phyloP scores from a whole-genome alignment of 2,113 vertebrate genomes.

The Choloepus hoffmanni region DNA sequence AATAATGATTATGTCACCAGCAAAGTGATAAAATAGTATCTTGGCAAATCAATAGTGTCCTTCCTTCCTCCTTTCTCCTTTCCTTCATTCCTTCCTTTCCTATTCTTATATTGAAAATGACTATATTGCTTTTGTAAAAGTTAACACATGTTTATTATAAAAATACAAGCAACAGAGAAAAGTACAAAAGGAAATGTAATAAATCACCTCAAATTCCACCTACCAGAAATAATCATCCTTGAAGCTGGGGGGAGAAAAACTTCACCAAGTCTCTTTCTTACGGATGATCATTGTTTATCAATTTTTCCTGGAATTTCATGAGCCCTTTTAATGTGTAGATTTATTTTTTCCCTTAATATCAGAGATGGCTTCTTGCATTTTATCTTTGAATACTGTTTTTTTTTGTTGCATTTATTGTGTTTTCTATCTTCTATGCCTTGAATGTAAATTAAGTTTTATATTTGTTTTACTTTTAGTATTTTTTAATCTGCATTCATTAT shows the following conservation, averaged over 20 bases:
- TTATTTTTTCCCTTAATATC: not conserved
- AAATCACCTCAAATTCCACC: not conserved
- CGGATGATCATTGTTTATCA: not conserved
- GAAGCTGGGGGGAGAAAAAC: not conserved
- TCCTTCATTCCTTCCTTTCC: not conserved
- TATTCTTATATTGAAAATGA: not conserved
- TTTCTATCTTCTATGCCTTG: constrained; percentile 4
- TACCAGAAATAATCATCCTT: constrained; percentile 5
- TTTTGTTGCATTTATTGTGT: not conserved
- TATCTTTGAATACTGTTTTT: not conserved
- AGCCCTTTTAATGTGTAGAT: not conserved
- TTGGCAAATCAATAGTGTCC: not conserved
- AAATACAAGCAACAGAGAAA: not conserved
- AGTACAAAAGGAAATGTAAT: not conserved
- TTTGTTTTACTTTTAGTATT: constrained; percentile 11
- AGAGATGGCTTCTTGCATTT: not conserved
- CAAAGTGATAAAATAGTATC: constrained; percentile 9
- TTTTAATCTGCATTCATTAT: not conserved
- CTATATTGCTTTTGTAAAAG: constrained; percentile 36
- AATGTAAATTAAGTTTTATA: not conserved
- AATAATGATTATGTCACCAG: not conserved
- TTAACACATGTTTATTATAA: not conserved
- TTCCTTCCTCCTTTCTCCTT: not conserved
- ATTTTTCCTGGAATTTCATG: not conserved
- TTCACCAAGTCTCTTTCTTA: not conserved